Base-by-base conservation (phyloP, 2,888 invertebrate genomes). In the Keiferia lycopersicella region DNA sequence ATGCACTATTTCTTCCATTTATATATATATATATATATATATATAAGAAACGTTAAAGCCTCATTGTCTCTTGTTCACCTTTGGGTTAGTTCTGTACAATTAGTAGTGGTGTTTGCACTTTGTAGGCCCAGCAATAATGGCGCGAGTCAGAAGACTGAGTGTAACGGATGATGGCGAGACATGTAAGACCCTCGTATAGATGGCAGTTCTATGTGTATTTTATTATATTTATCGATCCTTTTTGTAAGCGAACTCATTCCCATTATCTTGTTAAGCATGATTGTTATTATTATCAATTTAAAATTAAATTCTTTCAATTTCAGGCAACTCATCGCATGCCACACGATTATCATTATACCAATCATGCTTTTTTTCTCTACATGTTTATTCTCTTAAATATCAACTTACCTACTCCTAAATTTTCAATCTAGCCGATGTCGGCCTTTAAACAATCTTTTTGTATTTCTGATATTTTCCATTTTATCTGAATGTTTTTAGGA, bases 151-250 rank as follows among this genome's bases (percentile, higher is more conserved):
- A 79, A 91, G 93, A 83, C 83, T 94, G 76, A 95, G 95, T 91
- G 93, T 95, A 79, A 94, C 94, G 70, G 95, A 95, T 84, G 95
- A 95, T 76, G 94, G 95, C 77, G 95, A 95, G 87, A 93, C 94
- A 93, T 93, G 95, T 95, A 95, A 95, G 95, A 75, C 64, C 69
- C 69, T 67, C 71, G 20, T 18, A 50, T 61, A 39, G 62, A 70
- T 66, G 61, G 16, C 16, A 61, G 50, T 72, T 69, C 74, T 71
- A 71, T 67, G 65, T 68, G 67, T 66, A 59, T 65, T 70, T 65
- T 68, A 58, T 64, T 53, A 20, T 11, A 53, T 53, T 66, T 69
- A 10, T 30, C 16, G 10, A 30, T 30, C 34, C 7, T 30, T 56
- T 65, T 53, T 22, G 26, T 56, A 65, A 63, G 39, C 59, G 41